Conservation (phyloP, 2,888 invertebrate species). For the Torymus tubicola region DNA sequence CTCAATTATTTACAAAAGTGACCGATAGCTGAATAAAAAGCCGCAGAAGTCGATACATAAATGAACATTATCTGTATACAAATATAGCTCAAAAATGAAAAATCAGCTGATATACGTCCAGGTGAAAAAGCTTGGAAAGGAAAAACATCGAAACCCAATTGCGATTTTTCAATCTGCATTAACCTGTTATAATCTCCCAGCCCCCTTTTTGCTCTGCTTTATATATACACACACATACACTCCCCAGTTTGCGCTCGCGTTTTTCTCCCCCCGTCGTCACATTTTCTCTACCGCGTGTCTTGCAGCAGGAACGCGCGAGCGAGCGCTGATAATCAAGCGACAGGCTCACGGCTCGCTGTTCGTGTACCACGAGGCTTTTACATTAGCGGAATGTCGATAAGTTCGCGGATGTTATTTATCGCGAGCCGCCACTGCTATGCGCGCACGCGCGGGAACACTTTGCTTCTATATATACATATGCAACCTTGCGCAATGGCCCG, state of each 20-base stretch:
- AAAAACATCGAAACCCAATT: neutral
- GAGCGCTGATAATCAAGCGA: slow-evolving; percentile 19
- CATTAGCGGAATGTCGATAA: slow-evolving; percentile 45
- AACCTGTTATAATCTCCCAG: neutral
- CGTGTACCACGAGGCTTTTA: slow-evolving; percentile 25
- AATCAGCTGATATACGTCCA: no score
- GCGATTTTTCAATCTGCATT: neutral
- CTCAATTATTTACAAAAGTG: no score
- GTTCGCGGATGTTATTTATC: slow-evolving; percentile 48
- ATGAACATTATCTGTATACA: no score
- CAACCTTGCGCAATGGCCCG: slow-evolving; percentile 8
- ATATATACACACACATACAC: no score
- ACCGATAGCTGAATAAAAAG: no score
- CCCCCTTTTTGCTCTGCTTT: neutral
- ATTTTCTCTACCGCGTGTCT: no score
- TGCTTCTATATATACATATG: no score
- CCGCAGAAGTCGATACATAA: no score
- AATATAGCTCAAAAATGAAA: no score
- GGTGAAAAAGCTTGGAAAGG: neutral
- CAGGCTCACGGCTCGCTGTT: slow-evolving; percentile 1
- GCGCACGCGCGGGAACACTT: neutral
- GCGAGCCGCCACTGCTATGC: neutral
- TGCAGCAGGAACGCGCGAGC: neutral
- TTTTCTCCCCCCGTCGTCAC: no score
- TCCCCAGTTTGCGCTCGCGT: no score